Percentiles rank a stretch among this genome's conserved stretches.
Evolutionary conservation across 2,113 vertebrate genomes (phyloP).

Genomic region (Scomber japonicus): DNA sequence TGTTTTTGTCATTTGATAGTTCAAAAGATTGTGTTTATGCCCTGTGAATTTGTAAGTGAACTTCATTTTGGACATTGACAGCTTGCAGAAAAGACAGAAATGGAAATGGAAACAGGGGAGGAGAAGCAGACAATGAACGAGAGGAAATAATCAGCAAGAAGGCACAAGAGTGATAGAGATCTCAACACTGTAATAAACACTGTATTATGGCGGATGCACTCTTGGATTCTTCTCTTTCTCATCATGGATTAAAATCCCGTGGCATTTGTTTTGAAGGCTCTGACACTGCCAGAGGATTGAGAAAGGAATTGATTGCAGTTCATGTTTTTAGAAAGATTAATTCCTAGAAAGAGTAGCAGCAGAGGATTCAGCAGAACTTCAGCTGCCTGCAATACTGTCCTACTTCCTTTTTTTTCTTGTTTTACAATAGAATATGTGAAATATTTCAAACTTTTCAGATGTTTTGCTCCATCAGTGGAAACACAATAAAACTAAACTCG

Average conservation of each 20-base stretch:
- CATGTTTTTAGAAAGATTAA: constrained; percentile 17
- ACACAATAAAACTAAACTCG: not conserved
- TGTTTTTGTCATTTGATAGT: not conserved
- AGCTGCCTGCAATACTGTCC: not conserved
- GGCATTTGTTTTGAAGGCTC: not conserved
- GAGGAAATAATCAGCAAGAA: not conserved
- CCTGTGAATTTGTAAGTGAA: no score
- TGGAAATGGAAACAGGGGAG: not conserved
- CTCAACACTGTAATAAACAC: not conserved
- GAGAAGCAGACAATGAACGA: not conserved
- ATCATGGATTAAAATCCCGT: not conserved
- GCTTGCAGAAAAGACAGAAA: not conserved
- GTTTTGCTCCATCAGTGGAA: not conserved
- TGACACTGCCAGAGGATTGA: constrained; percentile 3
- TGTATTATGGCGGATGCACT: constrained; percentile 1
- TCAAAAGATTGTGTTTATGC: not conserved
- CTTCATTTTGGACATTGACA: not conserved
- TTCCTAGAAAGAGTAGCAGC: constrained; percentile 6
- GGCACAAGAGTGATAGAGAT: not conserved
- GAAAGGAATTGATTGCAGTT: constrained; percentile 7
- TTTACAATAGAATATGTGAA: not conserved
- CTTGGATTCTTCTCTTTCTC: not conserved
- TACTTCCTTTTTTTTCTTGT: not conserved
- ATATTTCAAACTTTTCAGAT: not conserved
- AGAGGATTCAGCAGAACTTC: not conserved